phyloP scores from a whole-genome alignment of 2,113 vertebrate genomes.

The Esox niger region DNA sequence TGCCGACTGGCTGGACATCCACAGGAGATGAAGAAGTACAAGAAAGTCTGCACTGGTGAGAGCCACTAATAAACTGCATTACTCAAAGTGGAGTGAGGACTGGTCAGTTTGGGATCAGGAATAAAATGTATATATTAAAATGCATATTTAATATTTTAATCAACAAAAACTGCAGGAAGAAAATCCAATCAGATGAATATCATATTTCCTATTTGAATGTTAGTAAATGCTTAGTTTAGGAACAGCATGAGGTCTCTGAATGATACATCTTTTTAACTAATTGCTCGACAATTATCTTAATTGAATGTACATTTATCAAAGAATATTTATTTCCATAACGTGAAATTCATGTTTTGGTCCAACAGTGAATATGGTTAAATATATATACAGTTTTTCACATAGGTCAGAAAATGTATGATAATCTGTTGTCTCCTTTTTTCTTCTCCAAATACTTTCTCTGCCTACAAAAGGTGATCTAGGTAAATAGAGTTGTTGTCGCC shows the following conservation, averaged over 20 bases:
- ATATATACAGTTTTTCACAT: no score
- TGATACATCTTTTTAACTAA: no score
- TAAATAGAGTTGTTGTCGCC: conserved; percentile 52
- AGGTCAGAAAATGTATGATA: conserved; percentile 26
- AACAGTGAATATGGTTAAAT: no score
- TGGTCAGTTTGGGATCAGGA: not conserved
- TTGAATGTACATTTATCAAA: no score
- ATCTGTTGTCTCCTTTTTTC: conserved; percentile 32
- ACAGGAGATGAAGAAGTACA: conserved; percentile 89
- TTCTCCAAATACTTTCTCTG: conserved; percentile 42
- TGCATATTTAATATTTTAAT: no score
- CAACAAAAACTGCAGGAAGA: not conserved
- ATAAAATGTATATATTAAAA: not conserved
- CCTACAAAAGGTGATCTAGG: conserved; percentile 63
- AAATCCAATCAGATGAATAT: not conserved
- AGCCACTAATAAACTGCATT: conserved; percentile 24
- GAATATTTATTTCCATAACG: no score
- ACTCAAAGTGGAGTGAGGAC: not conserved
- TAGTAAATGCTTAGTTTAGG: not conserved
- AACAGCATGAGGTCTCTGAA: no score
- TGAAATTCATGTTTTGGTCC: no score
- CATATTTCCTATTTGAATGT: not conserved
- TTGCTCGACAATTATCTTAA: no score
- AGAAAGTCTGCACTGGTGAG: conserved; percentile 90
- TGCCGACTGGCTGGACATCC: conserved; percentile 88